Base-by-base conservation (phyloP, 2,888 invertebrate genomes). In the Heliconius hortense region DNA sequence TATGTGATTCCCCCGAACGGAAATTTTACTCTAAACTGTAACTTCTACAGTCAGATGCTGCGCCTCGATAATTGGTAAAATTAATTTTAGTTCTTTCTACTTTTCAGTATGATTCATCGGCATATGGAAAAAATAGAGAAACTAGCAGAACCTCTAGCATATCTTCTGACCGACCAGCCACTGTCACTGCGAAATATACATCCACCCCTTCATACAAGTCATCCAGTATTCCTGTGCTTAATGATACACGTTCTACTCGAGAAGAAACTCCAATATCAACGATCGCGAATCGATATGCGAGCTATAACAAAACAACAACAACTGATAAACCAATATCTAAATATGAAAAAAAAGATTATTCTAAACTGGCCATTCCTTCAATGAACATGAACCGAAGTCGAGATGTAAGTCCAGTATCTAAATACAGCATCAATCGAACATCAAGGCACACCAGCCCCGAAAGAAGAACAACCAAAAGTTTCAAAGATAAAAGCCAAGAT, bases 391-490 rank as follows among this genome's bases (percentile, higher is more conserved):
- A 83, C 59, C 89, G 89, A 84, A 95, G 94, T 78, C 91, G 95
- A 82, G 95, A 95, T 81, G 94, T 95, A 4, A 95, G 95, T 84
- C 95, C 95, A 5, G 89, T 92, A 73, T 90, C 92, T 60, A 93
- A 92, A 83, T 94, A 93, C 78, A 89, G 87, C 81, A 83, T 91
- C 78, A 91, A 86, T 80, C 86, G 90, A 83, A 82, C 90, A 74
- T 90, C 95, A 28, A 89, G 94, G 77, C 94, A 94, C 74, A 84
- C 93, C 10, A 94, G 95, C 82, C 95, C 95, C 18, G 94, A 93
- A 35, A 91, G 93, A 81, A 89, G 88, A 86, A 82, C 83, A 64
- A 83, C 86, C 11, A 93, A 91, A 84, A 88, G 79, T 79, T 88
- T 83, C 77, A 92, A 91, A 88, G 91, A 91, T 76, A 93, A 92